phyloP scores from a whole-genome alignment of 1,140 invertebrate genomes.

The Trachymyrmex septentrionalis region DNA sequence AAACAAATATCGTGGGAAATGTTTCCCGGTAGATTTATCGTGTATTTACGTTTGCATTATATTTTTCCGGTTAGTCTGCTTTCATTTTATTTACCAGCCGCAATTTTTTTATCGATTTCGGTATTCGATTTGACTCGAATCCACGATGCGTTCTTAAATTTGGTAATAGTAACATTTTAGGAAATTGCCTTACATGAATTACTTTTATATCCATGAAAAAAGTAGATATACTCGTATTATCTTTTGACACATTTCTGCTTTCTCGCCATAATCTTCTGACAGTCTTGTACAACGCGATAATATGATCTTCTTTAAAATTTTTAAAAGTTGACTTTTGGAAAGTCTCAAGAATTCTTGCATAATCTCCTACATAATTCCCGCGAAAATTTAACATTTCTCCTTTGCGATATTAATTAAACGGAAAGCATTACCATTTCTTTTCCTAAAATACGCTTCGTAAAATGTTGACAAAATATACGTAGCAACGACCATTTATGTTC shows the following conservation, averaged over 20 bases:
- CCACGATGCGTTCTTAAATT: neutral
- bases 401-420: constrained; percentile 28
- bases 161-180: neutral
- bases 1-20: constrained; percentile 69
- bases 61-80: constrained; percentile 58
- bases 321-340: neutral
- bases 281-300: neutral
- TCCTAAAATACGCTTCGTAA: constrained; percentile 10
- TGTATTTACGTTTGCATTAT: constrained; percentile 66
- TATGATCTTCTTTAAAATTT: neutral
- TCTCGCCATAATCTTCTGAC: neutral
- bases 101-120: constrained; percentile 67
- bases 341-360: neutral
- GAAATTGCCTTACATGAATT: neutral
- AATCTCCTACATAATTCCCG: neutral
- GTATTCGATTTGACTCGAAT: neutral
- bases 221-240: neutral
- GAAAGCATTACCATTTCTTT: constrained; percentile 19
- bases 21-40: constrained; percentile 62
- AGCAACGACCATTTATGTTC: constrained; percentile 37
- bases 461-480: constrained; percentile 39
- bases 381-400: constrained; percentile 1
- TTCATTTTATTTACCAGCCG: constrained; percentile 66
- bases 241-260: neutral
- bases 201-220: neutral